Percentiles rank a stretch among this genome's conserved stretches.
These are phyloP conservation scores for Ormyrus labotus DNA, from an alignment of 2,888 invertebrate genomes.

Conservation along the genomic window DNA sequence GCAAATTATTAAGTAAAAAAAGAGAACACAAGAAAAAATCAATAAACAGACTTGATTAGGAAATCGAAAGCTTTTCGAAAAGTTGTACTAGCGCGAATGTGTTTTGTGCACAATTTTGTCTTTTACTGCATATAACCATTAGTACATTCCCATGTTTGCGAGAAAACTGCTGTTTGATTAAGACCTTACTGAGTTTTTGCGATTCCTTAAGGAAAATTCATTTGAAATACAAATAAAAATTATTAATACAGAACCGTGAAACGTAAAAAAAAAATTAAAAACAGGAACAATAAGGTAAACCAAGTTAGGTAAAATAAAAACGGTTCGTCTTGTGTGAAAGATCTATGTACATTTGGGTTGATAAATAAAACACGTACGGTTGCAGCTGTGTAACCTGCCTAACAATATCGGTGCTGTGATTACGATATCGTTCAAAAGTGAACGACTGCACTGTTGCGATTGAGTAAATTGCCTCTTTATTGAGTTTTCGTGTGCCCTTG, in stretches of 20 bases:
- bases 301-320: too few relatives aligned
- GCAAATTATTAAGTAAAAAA: background rate
- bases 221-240: background rate
- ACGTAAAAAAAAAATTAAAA: background rate
- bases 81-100: conserved; percentile 35
- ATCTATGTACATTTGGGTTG: background rate
- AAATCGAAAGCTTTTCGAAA: conserved; percentile 37
- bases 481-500: conserved; percentile 39
- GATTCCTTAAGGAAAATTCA: background rate
- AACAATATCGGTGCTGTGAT: conserved; percentile 55
- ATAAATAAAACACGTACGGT: background rate
- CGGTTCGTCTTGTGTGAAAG: background rate
- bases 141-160: conserved; percentile 52
- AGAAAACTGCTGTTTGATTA: conserved; percentile 34
- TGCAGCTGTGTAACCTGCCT: conserved; percentile 9
- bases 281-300: background rate
- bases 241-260: background rate
- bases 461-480: conserved; percentile 47
- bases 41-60: conserved; percentile 16
- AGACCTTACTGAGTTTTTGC: conserved; percentile 39
- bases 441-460: conserved; percentile 38
- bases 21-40: background rate
- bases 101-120: conserved; percentile 49
- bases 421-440: conserved; percentile 43
- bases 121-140: conserved; percentile 46